phyloP scores from a whole-genome alignment of 1,140 invertebrate species.

The Condylostylus longicornis region DNA sequence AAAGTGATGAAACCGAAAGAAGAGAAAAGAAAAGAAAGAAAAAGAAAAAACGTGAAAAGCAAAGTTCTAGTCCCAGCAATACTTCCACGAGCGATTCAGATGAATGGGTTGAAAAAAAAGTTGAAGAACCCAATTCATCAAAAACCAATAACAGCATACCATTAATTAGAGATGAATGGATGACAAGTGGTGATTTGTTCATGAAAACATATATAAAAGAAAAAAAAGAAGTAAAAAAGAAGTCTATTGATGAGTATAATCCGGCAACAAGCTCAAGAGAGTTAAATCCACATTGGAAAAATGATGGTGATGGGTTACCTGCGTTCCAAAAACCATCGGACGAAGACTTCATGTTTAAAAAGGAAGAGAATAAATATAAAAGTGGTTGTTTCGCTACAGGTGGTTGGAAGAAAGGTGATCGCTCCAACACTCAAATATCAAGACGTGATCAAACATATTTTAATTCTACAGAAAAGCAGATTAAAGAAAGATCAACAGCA shows the following conservation, averaged over 20 bases:
- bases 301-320: constrained; percentile 67
- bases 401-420: constrained; percentile 1
- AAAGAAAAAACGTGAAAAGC: constrained; percentile 14
- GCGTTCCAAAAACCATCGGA: constrained; percentile 37
- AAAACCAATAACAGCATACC: constrained; percentile 7
- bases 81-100: constrained; percentile 16
- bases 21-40: background rate
- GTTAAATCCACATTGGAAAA: constrained; percentile 86
- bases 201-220: constrained; percentile 33
- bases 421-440: background rate
- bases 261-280: constrained; percentile 58
- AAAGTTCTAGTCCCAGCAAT: constrained; percentile 11
- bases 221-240: constrained; percentile 33
- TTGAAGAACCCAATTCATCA: constrained; percentile 2
- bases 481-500: background rate
- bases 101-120: constrained; percentile 41
- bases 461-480: background rate
- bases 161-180: constrained; percentile 38
- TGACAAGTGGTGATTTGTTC: constrained; percentile 36
- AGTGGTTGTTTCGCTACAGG: background rate
- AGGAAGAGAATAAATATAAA: constrained; percentile 13
- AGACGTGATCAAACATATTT: background rate
- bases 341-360: constrained; percentile 10
- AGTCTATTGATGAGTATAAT: constrained; percentile 45
- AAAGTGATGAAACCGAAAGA: constrained; percentile 3